Conservation (phyloP, 2,113 vertebrate species). For the Orthonyx spaldingii region DNA sequence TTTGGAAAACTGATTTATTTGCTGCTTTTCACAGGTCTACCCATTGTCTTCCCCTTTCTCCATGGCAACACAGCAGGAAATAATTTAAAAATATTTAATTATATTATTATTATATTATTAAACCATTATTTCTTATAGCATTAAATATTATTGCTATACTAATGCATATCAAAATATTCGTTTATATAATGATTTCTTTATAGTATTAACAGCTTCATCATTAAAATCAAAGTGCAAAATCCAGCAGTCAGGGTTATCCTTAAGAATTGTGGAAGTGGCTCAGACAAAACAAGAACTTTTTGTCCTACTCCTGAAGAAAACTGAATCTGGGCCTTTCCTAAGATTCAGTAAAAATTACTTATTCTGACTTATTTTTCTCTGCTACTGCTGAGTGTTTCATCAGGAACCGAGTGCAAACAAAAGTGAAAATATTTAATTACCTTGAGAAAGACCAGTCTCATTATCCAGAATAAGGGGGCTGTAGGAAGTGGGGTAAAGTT, state of each 20-base stretch:
- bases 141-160: background rate
- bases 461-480: background rate
- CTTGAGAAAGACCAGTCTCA: background rate
- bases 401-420: background rate
- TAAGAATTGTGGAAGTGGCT: background rate
- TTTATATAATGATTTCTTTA: background rate
- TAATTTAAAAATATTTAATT: background rate
- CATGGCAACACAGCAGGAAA: background rate
- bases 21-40: background rate
- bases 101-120: background rate
- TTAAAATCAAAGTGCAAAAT: background rate
- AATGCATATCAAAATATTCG: background rate
- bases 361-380: background rate
- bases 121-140: background rate
- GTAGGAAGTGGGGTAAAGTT: background rate
- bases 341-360: background rate
- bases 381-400: background rate
- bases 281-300: background rate
- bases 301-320: background rate
- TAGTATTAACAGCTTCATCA: background rate
- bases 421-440: background rate
- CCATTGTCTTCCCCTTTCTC: background rate
- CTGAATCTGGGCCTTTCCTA: background rate
- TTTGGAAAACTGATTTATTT: background rate
- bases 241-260: background rate